phyloP scores from a whole-genome alignment of 1,140 invertebrate species.

The Drosophila kepulauana region DNA sequence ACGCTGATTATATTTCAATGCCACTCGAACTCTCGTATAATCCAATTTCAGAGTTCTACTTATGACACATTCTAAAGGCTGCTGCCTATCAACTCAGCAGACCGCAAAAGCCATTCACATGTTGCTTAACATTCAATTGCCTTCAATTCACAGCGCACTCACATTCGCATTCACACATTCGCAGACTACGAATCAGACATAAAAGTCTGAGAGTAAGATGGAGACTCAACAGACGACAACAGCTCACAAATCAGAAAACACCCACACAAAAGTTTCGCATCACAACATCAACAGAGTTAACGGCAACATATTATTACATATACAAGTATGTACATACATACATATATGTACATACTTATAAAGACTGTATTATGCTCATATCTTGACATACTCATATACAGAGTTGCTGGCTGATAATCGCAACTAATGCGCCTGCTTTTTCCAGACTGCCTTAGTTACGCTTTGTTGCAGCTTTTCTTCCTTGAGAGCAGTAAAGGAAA shows the following conservation, averaged over 20 bases:
- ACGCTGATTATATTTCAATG: constrained; percentile 60
- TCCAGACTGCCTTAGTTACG: constrained; percentile 65
- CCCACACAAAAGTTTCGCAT: constrained; percentile 59
- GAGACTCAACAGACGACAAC: constrained; percentile 43
- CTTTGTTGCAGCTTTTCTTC: constrained; percentile 25
- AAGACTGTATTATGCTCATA: constrained; percentile 14
- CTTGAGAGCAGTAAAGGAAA: neutral
- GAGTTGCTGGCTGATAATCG: constrained; percentile 70
- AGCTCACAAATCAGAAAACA: constrained; percentile 73
- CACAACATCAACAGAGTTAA: constrained; percentile 19
- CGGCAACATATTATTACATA: constrained; percentile 10
- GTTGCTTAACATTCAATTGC: constrained; percentile 75
- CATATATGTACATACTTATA: constrained; percentile 5
- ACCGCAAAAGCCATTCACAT: constrained; percentile 61
- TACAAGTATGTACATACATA: neutral
- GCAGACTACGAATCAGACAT: constrained; percentile 4
- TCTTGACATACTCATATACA: constrained; percentile 32
- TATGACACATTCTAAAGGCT: constrained; percentile 45
- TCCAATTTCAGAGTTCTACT: constrained; percentile 54
- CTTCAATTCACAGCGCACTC: constrained; percentile 51
- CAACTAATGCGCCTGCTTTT: constrained; percentile 68
- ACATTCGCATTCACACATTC: constrained; percentile 1
- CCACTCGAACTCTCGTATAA: constrained; percentile 38
- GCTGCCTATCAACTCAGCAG: constrained; percentile 23
- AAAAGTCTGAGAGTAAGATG: constrained; percentile 1